A percentile compares a stretch with the other conserved stretches of the same genome.
phyloP scores from a whole-genome alignment of 1,140 invertebrate species.

The Linepithema humile region DNA sequence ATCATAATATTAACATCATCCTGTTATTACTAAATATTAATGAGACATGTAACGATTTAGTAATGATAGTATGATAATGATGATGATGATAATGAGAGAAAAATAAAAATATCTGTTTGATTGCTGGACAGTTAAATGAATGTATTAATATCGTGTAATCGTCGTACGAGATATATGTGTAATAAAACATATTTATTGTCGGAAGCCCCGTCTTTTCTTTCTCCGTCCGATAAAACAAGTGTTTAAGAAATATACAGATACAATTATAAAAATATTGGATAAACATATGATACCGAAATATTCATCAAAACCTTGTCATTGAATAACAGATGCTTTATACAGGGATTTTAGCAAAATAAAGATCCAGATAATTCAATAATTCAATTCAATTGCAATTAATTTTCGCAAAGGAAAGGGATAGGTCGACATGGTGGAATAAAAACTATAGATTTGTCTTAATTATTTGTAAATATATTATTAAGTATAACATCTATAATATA shows the following conservation, averaged over 20 bases:
- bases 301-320: neutral
- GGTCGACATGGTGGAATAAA: constrained; percentile 57
- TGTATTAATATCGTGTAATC: constrained; percentile 85
- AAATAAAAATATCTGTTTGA: constrained; percentile 83
- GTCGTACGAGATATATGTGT: constrained; percentile 85
- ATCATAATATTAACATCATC: constrained; percentile 43
- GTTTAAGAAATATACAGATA: neutral
- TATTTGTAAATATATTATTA: constrained; percentile 82
- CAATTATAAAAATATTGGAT: neutral
- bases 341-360: neutral
- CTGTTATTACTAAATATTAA: too few species aligned
- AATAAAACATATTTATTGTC: constrained; percentile 85
- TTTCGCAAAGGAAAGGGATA: neutral
- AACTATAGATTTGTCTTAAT: constrained; percentile 69
- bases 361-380: neutral
- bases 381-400: neutral
- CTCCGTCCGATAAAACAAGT: neutral
- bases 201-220: constrained; percentile 61
- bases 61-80: constrained; percentile 61
- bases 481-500: constrained; percentile 81
- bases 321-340: neutral
- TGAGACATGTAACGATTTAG: constrained; percentile 74
- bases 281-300: neutral
- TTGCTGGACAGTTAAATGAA: constrained; percentile 85
- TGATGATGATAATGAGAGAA: constrained; percentile 72